Evolutionary conservation across 2,797 vertebrate species (phyloP).

Genomic region (Tapirus indicus): DNA sequence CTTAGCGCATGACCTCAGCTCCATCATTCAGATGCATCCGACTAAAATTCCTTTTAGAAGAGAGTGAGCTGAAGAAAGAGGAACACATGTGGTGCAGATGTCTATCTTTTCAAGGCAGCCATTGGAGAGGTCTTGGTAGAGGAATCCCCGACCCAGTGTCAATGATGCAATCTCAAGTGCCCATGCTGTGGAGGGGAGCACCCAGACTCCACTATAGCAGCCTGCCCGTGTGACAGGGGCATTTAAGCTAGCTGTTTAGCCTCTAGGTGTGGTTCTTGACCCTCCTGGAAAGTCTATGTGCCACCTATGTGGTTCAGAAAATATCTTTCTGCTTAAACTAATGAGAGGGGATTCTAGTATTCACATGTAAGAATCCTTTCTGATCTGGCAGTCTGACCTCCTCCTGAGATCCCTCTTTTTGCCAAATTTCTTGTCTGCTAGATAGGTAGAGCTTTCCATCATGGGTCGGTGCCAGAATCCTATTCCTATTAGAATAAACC

Average conservation of each 20-base stretch:
- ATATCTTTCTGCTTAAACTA: background rate
- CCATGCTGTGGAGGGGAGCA: background rate
- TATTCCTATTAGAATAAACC: background rate
- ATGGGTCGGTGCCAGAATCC: background rate
- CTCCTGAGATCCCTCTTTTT: background rate
- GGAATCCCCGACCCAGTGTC: accelerated
- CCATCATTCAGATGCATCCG: background rate
- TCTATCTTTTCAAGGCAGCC: background rate
- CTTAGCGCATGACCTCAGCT: background rate
- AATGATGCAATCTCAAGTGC: background rate
- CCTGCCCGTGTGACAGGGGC: too few relatives aligned
- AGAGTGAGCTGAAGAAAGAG: background rate
- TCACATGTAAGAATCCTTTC: background rate
- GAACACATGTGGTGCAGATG: background rate
- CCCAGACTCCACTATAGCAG: background rate
- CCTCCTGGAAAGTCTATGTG: background rate
- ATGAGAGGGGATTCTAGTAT: background rate
- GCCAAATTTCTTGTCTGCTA: background rate
- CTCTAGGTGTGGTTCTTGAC: background rate
- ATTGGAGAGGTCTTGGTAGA: background rate
- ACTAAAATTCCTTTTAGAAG: background rate
- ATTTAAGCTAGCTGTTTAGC: accelerated
- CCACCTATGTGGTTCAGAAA: background rate
- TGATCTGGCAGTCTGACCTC: background rate
- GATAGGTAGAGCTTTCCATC: background rate